Evolutionary conservation across 2,888 invertebrate genomes (phyloP).

Genomic region (Anoplius nigerrimus): DNA sequence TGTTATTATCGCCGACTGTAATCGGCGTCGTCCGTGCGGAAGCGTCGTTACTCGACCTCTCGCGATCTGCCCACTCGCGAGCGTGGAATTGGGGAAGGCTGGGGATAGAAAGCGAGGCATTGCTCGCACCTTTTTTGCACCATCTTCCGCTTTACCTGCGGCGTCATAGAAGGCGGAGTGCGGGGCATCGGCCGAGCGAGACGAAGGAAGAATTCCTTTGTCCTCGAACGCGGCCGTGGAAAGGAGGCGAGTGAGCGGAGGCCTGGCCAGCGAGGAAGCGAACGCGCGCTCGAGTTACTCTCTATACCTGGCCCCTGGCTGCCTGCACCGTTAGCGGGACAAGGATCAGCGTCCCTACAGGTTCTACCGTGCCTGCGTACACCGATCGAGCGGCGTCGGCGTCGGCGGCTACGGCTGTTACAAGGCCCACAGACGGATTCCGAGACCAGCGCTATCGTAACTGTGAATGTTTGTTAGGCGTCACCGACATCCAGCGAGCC

Average conservation of each 20-base stretch:
- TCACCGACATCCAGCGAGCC: too few species aligned
- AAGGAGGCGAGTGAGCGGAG: conserved; percentile 26
- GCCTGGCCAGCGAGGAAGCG: conserved; percentile 27
- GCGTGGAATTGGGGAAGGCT: too few species aligned
- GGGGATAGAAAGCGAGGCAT: too few species aligned
- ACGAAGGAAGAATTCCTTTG: conserved; percentile 69
- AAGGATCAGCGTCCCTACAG: conserved; percentile 9
- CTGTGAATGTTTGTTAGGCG: too few species aligned
- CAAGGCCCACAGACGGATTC: too few species aligned
- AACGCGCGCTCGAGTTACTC: conserved; percentile 51
- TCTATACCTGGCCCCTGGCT: conserved; percentile 45
- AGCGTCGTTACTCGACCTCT: too few species aligned
- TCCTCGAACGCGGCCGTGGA: conserved; percentile 49
- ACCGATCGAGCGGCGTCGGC: not conserved
- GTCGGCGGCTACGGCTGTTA: not conserved
- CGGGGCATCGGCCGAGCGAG: conserved; percentile 23
- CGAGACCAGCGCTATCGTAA: too few species aligned
- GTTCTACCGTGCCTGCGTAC: not conserved
- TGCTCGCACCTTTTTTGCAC: too few species aligned
- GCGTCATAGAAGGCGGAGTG: not conserved
- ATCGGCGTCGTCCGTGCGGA: too few species aligned
- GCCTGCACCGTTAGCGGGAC: conserved; percentile 5
- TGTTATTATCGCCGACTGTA: too few species aligned
- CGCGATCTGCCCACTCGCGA: too few species aligned
- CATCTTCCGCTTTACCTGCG: conserved; percentile 25